phyloP scores from a whole-genome alignment of 2,888 invertebrate genomes.

The Phyllotreta striolata region DNA sequence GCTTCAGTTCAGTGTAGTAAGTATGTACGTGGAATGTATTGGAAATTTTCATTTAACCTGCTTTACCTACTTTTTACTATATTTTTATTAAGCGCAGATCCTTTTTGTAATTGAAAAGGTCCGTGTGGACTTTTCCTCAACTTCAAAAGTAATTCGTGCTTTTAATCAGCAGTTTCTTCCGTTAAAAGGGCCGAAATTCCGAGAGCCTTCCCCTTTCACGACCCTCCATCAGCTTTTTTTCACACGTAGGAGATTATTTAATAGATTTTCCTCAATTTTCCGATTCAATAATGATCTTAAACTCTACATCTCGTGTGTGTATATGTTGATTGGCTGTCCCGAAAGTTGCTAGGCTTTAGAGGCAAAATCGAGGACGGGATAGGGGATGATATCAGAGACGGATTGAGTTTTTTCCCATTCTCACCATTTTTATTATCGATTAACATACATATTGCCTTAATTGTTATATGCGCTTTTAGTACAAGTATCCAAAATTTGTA shows the following conservation, averaged over 20 bases:
- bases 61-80: too few species aligned
- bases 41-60: too few species aligned
- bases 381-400: constrained; percentile 20
- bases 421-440: neutral
- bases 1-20: constrained; percentile 1
- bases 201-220: neutral
- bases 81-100: neutral
- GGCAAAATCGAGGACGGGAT: constrained; percentile 19
- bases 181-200: neutral
- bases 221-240: constrained; percentile 24
- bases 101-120: neutral
- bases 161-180: constrained; percentile 13
- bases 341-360: constrained; percentile 24
- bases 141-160: neutral
- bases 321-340: constrained; percentile 40
- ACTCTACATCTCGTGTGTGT: constrained; percentile 36
- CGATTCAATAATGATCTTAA: constrained; percentile 40
- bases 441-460: neutral
- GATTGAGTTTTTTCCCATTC: neutral
- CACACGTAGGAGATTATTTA: constrained; percentile 28
- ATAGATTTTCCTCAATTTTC: constrained; percentile 36
- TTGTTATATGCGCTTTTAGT: too few species aligned
- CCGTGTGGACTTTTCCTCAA: neutral
- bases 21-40: too few species aligned
- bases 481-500: too few species aligned